Base-by-base conservation (phyloP, 2,888 invertebrate genomes). In the Drosophila hamatofila region DNA sequence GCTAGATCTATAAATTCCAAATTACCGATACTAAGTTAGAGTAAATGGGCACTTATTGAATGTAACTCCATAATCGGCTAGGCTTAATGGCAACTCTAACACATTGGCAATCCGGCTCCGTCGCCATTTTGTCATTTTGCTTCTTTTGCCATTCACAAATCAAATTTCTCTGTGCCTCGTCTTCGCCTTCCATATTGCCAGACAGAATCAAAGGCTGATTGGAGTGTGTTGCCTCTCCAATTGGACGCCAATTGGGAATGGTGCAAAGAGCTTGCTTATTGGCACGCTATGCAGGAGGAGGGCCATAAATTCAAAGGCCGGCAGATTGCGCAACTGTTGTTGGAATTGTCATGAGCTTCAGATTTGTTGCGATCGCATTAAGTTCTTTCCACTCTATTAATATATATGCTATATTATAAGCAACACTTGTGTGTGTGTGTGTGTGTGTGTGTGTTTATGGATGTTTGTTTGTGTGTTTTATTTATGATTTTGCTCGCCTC, bases 401-500 rank as follows among this genome's bases (percentile, higher is more conserved):
- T 62, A 65, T 7, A 37, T 44, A 21, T 11, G 3, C 14, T 18
- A 52, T 54, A 27, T 49, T 30, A 12, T 30, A 33, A 21, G 18
- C 41, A 41, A 41, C 18, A 11, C 41, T 41, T 39, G 18, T 41
- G 39, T 11, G 3, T 33, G 3, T 11, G 16, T 51, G 12, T 23
- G 8, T 11, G 9, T n/a, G 3, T 25, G 46, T 27, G 9, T 41
- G 41, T 23, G 16, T n/a, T n/a, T n/a, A n/a, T n/a, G n/a, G n/a
- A n/a, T 42, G 30, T 30, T 3, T 27, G 8, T 25, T 16, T 27
- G 21, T 23, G 42, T 27, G 48, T 39, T 30, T 76, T 67, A 73
- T 75, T 78, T 63, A 68, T 69, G 58, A 30, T 33, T 46, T 3
- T 35, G 46, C 64, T 63, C 3, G n/a, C 35, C 57, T 27, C 27